phyloP scores from a whole-genome alignment of 1,140 invertebrate genomes.

The Eupristina koningsbergeri region DNA sequence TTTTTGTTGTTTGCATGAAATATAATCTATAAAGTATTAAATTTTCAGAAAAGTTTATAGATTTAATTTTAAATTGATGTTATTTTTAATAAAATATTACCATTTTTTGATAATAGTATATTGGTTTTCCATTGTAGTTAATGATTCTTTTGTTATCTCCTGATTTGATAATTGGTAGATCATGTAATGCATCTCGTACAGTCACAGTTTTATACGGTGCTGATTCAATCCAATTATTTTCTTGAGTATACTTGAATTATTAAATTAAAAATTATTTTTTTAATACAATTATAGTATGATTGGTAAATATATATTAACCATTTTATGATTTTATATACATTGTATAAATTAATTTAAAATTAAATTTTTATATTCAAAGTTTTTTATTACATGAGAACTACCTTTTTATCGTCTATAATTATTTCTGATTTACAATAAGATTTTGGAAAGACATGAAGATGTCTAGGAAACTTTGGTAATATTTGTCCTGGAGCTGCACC shows the following conservation, averaged over 20 bases:
- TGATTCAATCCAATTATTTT: slow-evolving; percentile 75
- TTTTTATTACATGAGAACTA: slow-evolving; percentile 20
- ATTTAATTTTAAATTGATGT: no score
- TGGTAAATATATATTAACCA: no score
- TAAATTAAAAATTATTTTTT: not conserved
- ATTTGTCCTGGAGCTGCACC: slow-evolving; percentile 87
- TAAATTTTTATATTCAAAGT: not conserved
- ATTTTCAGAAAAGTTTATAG: no score
- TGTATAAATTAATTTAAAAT: not conserved
- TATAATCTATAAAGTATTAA: no score
- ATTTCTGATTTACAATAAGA: slow-evolving; percentile 81
- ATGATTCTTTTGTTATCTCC: slow-evolving; percentile 82
- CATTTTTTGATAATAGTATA: slow-evolving; percentile 84
- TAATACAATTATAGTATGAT: not conserved
- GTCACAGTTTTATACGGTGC: slow-evolving; percentile 83
- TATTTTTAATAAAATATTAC: slow-evolving; percentile 64
- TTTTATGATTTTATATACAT: not conserved
- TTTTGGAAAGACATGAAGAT: slow-evolving; percentile 84
- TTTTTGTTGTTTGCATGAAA: not conserved
- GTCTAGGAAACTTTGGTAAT: slow-evolving; percentile 86
- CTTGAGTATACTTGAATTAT: slow-evolving; percentile 64
- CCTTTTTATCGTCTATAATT: slow-evolving; percentile 81
- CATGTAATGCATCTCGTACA: slow-evolving; percentile 87
- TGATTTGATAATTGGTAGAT: slow-evolving; percentile 84
- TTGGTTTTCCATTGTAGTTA: slow-evolving; percentile 80